A percentile compares a stretch with the other conserved stretches of the same genome.
These are phyloP conservation scores for Petroica traversi DNA, from an alignment of 2,113 vertebrate species.

Conservation along the genomic window DNA sequence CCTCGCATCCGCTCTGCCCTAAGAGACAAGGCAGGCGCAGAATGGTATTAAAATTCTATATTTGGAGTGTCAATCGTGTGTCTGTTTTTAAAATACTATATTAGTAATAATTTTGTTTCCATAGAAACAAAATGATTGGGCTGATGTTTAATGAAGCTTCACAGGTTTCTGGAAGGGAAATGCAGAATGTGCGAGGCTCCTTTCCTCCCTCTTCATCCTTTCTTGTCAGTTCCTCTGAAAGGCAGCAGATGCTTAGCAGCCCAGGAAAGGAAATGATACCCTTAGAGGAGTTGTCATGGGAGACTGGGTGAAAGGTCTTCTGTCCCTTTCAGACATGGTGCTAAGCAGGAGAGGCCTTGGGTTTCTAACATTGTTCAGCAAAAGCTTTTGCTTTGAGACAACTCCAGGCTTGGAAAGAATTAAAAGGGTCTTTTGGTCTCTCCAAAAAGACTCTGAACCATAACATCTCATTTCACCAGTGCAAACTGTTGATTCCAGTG, in stretches of 20 bases:
- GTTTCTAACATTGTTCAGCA: not conserved
- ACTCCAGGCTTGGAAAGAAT: not conserved
- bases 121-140: conserved; percentile 38
- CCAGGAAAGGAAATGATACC: not conserved
- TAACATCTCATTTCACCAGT: not conserved
- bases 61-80: conserved; percentile 68
- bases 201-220: not conserved
- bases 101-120: conserved; percentile 65
- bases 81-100: conserved; percentile 63
- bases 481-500: not conserved
- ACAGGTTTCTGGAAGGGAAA: conserved; percentile 19
- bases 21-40: conserved; percentile 9
- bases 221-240: not conserved
- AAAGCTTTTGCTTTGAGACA: not conserved
- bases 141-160: conserved; percentile 27
- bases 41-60: conserved; percentile 72
- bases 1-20: conserved; percentile 43
- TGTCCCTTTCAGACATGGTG: not conserved
- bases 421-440: too few species aligned
- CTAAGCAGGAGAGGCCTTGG: not conserved
- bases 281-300: not conserved
- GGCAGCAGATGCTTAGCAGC: not conserved
- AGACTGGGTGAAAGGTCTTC: not conserved
- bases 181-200: not conserved
- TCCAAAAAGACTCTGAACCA: not conserved